Percentiles rank a stretch among this genome's conserved stretches.
phyloP scores from a whole-genome alignment of 2,113 vertebrate species.

The cattle (Bos taurus) region DNA sequence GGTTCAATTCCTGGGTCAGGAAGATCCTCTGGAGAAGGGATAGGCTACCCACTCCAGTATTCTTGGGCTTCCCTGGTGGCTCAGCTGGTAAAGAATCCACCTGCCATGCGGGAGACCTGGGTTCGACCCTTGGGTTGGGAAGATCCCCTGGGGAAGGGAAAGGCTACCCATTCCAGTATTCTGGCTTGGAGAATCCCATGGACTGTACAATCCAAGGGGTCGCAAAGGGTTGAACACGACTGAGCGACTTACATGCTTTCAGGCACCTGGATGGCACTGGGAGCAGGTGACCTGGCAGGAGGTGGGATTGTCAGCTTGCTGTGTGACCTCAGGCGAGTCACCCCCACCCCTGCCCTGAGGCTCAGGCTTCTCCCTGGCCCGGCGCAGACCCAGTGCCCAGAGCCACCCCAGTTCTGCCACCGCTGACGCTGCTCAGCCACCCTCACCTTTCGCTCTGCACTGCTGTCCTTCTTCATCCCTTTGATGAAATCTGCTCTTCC shows the following conservation, averaged over 20 bases:
- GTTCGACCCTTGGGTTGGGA: background rate
- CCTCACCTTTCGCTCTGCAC: conserved; percentile 90
- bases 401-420: background rate
- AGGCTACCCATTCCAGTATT: background rate
- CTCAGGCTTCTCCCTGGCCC: background rate
- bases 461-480: conserved; percentile 90
- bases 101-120: too few relatives aligned
- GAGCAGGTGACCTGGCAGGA: background rate
- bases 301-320: background rate
- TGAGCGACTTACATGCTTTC: background rate
- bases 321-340: background rate
- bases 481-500: conserved; percentile 91
- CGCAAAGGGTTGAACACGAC: fast-evolving
- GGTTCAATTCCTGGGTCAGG: too few relatives aligned
- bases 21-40: background rate
- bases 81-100: too few relatives aligned
- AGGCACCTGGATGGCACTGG: background rate
- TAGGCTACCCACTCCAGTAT: background rate
- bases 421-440: fast-evolving
- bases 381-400: background rate
- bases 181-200: background rate
- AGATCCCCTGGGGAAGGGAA: background rate
- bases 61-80: too few relatives aligned
- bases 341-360: background rate
- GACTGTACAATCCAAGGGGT: background rate